Conservation (phyloP, 2,888 invertebrate species). For the Netelia fuscicornis region DNA sequence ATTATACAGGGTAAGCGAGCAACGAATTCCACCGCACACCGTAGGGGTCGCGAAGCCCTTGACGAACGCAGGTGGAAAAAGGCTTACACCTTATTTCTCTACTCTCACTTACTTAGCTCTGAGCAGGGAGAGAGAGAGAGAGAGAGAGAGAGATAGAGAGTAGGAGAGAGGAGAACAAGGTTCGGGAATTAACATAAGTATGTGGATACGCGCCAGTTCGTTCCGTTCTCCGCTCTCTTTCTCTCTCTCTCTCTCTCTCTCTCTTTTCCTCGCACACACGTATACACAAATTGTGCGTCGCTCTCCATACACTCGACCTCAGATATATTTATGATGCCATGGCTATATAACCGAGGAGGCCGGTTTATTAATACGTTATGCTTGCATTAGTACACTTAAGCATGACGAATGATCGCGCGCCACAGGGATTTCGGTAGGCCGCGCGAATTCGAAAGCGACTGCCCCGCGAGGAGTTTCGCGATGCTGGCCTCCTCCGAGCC, state of each 20-base stretch:
- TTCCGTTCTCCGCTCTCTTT: constrained; percentile 34
- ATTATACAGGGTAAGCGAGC: neutral
- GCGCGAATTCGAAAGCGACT: constrained; percentile 70
- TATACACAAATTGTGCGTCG: constrained; percentile 28
- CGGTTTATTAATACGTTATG: constrained; percentile 84
- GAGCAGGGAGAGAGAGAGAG: constrained; percentile 20
- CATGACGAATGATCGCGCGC: constrained; percentile 83
- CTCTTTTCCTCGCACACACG: constrained; percentile 69
- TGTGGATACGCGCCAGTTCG: constrained; percentile 74
- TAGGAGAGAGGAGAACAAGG: constrained; percentile 3
- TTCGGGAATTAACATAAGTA: constrained; percentile 79
- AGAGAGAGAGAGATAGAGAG: neutral
- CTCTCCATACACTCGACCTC: constrained; percentile 69
- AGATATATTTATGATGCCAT: constrained; percentile 78
- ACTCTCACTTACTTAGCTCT: constrained; percentile 55
- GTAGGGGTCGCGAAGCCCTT: constrained; percentile 65
- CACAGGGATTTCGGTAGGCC: constrained; percentile 79
- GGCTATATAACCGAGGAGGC: constrained; percentile 69
- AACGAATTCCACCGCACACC: constrained; percentile 56
- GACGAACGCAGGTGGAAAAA: constrained; percentile 79
- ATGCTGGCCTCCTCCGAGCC: constrained; percentile 28
- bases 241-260: constrained; percentile 71
- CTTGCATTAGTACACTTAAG: constrained; percentile 84
- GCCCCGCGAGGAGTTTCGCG: constrained; percentile 39
- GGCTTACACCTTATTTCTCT: constrained; percentile 77